These are phyloP conservation scores for Pogonocherus hispidulus DNA, from an alignment of 2,888 invertebrate species.

Conservation along the genomic window DNA sequence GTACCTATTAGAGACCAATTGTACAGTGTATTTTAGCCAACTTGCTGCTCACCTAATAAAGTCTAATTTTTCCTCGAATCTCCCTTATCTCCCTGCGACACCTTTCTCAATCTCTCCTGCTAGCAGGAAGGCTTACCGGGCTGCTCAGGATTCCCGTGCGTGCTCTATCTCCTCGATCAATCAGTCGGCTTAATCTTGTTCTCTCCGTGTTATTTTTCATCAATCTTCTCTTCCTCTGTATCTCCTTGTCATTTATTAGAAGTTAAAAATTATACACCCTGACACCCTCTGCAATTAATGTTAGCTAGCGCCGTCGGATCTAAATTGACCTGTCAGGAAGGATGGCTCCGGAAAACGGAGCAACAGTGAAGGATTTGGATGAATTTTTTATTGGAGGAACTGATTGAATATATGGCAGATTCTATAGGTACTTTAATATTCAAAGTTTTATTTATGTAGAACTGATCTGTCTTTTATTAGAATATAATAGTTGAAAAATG, in stretches of 20 bases:
- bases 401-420: background rate
- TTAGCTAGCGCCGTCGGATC: constrained; percentile 25
- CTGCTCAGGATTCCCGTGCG: constrained; percentile 27
- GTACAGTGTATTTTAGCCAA: background rate
- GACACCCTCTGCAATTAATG: constrained; percentile 33
- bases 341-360: background rate
- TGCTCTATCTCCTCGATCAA: constrained; percentile 36
- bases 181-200: constrained; percentile 38
- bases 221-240: constrained; percentile 28
- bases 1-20: background rate
- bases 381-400: background rate
- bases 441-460: too few relatives aligned
- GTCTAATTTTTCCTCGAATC: background rate
- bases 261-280: constrained; percentile 35
- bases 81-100: constrained; percentile 20
- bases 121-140: constrained; percentile 18
- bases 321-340: constrained; percentile 27
- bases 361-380: background rate
- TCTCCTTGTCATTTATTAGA: constrained; percentile 33
- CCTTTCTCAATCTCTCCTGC: constrained; percentile 20
- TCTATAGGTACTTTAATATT: too few relatives aligned
- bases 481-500: too few relatives aligned
- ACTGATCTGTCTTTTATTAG: too few relatives aligned
- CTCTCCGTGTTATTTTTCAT: constrained; percentile 39
- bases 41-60: background rate